These are phyloP conservation scores for Hirundichthys speculiger DNA, from an alignment of 2,113 vertebrate species.

Conservation along the genomic window DNA sequence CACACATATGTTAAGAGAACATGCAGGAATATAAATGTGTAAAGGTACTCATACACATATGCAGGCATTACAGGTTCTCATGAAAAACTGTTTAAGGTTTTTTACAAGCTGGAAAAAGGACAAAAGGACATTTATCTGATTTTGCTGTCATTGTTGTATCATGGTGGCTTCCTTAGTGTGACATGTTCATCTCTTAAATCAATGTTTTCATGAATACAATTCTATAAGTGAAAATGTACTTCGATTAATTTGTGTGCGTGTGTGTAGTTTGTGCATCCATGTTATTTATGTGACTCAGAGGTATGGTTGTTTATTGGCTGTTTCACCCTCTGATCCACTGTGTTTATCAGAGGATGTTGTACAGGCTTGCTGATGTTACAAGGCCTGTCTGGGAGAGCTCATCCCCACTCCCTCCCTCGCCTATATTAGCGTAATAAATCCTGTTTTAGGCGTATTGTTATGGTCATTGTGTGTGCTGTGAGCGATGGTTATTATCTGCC, in stretches of 20 bases:
- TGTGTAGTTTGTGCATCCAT: not conserved
- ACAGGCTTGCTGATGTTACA: slow-evolving; percentile 53
- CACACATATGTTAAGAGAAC: too few relatives aligned
- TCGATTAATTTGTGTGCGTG: too few relatives aligned
- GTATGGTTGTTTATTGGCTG: slow-evolving; percentile 13
- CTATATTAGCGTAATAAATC: slow-evolving; percentile 83
- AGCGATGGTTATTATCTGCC: slow-evolving; percentile 82
- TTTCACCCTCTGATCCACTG: not conserved
- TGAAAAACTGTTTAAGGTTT: too few relatives aligned
- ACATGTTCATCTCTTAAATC: too few relatives aligned
- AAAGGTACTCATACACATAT: slow-evolving; percentile 14
- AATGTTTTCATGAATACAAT: too few relatives aligned
- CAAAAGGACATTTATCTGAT: not conserved
- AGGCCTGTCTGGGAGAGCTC: slow-evolving; percentile 48
- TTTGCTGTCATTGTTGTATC: too few relatives aligned
- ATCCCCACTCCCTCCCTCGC: slow-evolving; percentile 34
- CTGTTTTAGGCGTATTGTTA: slow-evolving; percentile 77
- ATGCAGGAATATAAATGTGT: too few relatives aligned
- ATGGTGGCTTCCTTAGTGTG: too few relatives aligned
- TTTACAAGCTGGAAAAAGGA: slow-evolving; percentile 10
- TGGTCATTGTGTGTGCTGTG: slow-evolving; percentile 83
- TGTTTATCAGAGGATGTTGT: slow-evolving; percentile 56
- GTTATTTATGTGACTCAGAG: slow-evolving; percentile 7
- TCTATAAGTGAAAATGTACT: too few relatives aligned
- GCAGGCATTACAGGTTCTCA: slow-evolving; percentile 22